Evolutionary conservation across 2,113 vertebrate species (phyloP).

Genomic region (Neodontobutis hainanensis): DNA sequence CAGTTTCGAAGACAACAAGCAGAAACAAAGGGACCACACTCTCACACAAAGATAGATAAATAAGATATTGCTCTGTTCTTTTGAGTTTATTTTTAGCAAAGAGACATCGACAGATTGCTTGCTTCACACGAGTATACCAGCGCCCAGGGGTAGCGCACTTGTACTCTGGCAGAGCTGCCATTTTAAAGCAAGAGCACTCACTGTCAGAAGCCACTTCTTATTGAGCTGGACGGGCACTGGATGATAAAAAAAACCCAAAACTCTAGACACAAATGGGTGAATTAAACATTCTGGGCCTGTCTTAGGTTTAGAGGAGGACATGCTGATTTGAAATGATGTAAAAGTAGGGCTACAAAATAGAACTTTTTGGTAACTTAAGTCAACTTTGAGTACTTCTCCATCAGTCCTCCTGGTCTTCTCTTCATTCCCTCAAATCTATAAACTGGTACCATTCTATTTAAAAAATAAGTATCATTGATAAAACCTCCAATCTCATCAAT

Average conservation of each 20-base stretch:
- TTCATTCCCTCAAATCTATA: too few relatives aligned
- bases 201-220: slow-evolving; percentile 48
- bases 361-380: too few relatives aligned
- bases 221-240: slow-evolving; percentile 32
- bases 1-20: slow-evolving; percentile 41
- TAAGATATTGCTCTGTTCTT: slow-evolving; percentile 62
- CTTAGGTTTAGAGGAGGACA: slow-evolving; percentile 25
- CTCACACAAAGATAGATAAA: slow-evolving; percentile 41
- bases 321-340: slow-evolving; percentile 4
- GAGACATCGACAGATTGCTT: slow-evolving; percentile 59
- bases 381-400: too few relatives aligned
- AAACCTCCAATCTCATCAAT: too few relatives aligned
- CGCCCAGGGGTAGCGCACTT: slow-evolving; percentile 14
- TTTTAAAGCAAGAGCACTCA: slow-evolving; percentile 55
- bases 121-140: slow-evolving; percentile 42
- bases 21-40: slow-evolving; percentile 42
- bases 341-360: not conserved
- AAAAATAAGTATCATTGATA: too few relatives aligned
- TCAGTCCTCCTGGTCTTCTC: too few relatives aligned
- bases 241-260: slow-evolving; percentile 1
- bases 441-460: too few relatives aligned
- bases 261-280: slow-evolving; percentile 19
- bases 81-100: slow-evolving; percentile 58
- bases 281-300: slow-evolving; percentile 33
- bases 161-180: slow-evolving; percentile 21